A percentile compares a stretch with the other conserved stretches of the same genome.
Conservation (phyloP, 2,888 invertebrate species). For the Hoplodrina blanda region DNA sequence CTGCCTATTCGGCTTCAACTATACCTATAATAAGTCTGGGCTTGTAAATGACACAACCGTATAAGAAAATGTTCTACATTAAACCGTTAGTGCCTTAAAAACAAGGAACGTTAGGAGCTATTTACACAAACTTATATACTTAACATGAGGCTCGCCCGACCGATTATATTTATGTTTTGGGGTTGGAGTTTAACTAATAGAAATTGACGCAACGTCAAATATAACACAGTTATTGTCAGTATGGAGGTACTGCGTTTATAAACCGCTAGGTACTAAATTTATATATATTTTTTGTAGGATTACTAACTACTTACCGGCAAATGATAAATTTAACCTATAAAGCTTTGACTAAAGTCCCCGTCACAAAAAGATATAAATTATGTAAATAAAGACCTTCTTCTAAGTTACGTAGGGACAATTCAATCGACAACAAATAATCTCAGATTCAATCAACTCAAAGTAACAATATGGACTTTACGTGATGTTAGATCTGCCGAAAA, state of each 20-base stretch:
- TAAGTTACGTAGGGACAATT: no score
- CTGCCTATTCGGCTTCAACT: constrained; percentile 76
- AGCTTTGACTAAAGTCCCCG: not conserved
- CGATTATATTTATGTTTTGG: constrained; percentile 40
- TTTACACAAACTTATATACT: constrained; percentile 78
- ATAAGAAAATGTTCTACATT: constrained; percentile 79
- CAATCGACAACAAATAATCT: no score
- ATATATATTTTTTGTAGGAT: constrained; percentile 1
- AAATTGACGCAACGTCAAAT: not conserved
- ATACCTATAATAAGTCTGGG: constrained; percentile 80
- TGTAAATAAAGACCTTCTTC: no score
- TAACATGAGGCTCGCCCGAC: constrained; percentile 56
- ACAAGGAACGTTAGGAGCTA: constrained; percentile 82
- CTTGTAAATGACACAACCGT: constrained; percentile 82
- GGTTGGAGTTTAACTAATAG: not conserved
- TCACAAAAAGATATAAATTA: no score
- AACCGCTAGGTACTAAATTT: not conserved
- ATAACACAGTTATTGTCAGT: constrained; percentile 36
- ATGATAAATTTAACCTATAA: constrained; percentile 9
- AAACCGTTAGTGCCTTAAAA: constrained; percentile 83
- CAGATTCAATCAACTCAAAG: no score
- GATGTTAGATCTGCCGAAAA: no score
- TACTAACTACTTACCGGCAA: not conserved
- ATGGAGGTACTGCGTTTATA: constrained; percentile 10
- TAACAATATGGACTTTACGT: no score